A percentile compares a stretch with the other conserved stretches of the same genome.
Evolutionary conservation across 2,888 invertebrate species (phyloP).

Genomic region (Drepana falcataria): DNA sequence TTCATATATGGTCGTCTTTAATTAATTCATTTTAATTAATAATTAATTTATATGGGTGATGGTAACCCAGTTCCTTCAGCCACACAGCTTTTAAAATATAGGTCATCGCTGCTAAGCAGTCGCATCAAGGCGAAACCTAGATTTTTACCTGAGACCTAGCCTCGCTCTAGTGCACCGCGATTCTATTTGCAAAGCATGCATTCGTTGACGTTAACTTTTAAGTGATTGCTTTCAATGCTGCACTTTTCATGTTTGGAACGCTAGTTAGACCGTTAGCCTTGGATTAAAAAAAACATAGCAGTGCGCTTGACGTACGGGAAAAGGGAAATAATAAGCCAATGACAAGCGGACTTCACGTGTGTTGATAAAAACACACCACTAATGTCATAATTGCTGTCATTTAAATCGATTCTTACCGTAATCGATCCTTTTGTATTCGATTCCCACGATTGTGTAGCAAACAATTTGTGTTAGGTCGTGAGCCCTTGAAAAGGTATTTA

Average conservation of each 20-base stretch:
- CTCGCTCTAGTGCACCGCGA: conserved; percentile 6
- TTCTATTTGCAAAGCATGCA: not conserved
- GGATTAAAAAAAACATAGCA: too few species aligned
- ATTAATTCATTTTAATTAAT: too few species aligned
- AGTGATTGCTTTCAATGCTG: not conserved
- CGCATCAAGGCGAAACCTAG: conserved; percentile 33
- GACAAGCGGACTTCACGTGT: not conserved
- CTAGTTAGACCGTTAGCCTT: too few species aligned
- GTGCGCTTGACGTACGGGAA: not conserved
- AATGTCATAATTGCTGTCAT: conserved; percentile 3
- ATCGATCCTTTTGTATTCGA: conserved; percentile 2
- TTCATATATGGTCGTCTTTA: too few species aligned
- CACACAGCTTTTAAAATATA: conserved; percentile 12
- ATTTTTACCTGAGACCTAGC: conserved; percentile 30
- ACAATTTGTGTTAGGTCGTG: not conserved
- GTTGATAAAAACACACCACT: not conserved
- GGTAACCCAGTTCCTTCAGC: not conserved
- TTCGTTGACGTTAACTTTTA: not conserved
- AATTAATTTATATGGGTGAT: not conserved
- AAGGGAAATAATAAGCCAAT: not conserved
- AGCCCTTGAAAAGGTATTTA: not conserved
- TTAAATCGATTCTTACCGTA: conserved; percentile 2
- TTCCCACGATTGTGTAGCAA: conserved; percentile 3
- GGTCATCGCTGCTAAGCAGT: conserved; percentile 42
- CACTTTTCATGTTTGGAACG: too few species aligned